phyloP scores from a whole-genome alignment of 1,140 invertebrate genomes.

The Maniola jurtina region DNA sequence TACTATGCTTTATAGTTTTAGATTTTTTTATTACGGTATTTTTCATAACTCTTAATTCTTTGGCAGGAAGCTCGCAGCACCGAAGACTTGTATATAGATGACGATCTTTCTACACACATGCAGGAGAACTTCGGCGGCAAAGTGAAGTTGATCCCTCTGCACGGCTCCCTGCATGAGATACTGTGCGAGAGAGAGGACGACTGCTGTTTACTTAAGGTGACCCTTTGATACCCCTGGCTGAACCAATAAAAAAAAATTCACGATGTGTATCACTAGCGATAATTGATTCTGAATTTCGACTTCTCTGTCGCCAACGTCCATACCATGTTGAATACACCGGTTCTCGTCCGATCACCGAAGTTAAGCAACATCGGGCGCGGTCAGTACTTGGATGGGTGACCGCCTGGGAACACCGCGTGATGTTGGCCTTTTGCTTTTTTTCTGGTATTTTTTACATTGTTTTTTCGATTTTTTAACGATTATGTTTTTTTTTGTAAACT shows the following conservation, averaged over 20 bases:
- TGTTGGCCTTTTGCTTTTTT: slow-evolving; percentile 19
- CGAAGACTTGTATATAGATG: slow-evolving; percentile 77
- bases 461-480: too few species aligned
- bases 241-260: too few species aligned
- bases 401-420: slow-evolving; percentile 39
- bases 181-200: slow-evolving; percentile 70
- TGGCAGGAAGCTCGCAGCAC: slow-evolving; percentile 75
- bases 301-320: slow-evolving; percentile 24
- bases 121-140: slow-evolving; percentile 72
- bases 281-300: neutral
- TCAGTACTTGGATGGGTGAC: slow-evolving; percentile 43
- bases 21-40: too few species aligned
- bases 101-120: slow-evolving; percentile 71
- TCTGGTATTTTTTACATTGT: too few species aligned
- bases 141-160: slow-evolving; percentile 64
- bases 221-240: too few species aligned
- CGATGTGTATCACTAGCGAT: too few species aligned
- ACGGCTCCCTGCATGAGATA: slow-evolving; percentile 70
- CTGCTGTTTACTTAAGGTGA: slow-evolving; percentile 72
- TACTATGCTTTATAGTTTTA: too few species aligned
- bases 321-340: slow-evolving; percentile 41
- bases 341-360: slow-evolving; percentile 46
- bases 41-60: neutral
- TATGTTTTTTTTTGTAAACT: too few species aligned
- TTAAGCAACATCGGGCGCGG: slow-evolving; percentile 42